These are phyloP conservation scores for Smittia aterrima DNA, from an alignment of 2,888 invertebrate genomes.

Conservation along the genomic window DNA sequence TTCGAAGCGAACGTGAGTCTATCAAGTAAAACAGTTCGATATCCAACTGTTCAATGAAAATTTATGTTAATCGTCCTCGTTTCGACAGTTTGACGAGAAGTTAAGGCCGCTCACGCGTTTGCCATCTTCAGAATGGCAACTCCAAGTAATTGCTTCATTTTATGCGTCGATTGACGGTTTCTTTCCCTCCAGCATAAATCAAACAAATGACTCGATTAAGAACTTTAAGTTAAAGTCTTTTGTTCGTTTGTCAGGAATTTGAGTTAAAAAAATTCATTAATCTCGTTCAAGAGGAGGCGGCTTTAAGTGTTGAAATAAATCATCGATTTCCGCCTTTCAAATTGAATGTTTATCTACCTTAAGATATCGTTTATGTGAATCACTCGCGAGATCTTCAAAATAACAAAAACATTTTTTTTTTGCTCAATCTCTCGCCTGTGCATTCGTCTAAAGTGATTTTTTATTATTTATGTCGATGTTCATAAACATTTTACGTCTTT, in stretches of 20 bases:
- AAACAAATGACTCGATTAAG: slow-evolving; percentile 26
- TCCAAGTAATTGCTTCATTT: slow-evolving; percentile 28
- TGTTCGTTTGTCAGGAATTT: background rate
- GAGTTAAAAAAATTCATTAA: background rate
- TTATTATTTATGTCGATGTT: background rate
- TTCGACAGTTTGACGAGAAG: background rate
- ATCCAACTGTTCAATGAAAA: background rate
- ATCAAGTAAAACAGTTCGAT: background rate
- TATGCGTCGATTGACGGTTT: slow-evolving; percentile 10
- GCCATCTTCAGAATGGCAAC: slow-evolving; percentile 1
- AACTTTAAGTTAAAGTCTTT: background rate
- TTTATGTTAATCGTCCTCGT: background rate
- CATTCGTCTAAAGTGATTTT: slow-evolving; percentile 4
- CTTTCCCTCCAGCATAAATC: slow-evolving; percentile 10
- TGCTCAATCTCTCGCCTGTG: no score
- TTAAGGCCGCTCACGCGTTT: slow-evolving; percentile 4
- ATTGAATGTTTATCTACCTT: slow-evolving; percentile 1
- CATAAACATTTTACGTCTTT: background rate
- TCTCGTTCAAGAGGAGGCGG: background rate
- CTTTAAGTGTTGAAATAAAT: slow-evolving; percentile 27
- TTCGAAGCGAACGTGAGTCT: background rate
- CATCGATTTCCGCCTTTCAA: slow-evolving; percentile 37
- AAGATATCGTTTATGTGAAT: background rate
- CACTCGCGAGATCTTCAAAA: background rate
- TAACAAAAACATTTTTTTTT: background rate